Percentiles rank a stretch among this genome's conserved stretches.
Conservation (phyloP, 2,888 invertebrate genomes). For the Tenodera sinensis region DNA sequence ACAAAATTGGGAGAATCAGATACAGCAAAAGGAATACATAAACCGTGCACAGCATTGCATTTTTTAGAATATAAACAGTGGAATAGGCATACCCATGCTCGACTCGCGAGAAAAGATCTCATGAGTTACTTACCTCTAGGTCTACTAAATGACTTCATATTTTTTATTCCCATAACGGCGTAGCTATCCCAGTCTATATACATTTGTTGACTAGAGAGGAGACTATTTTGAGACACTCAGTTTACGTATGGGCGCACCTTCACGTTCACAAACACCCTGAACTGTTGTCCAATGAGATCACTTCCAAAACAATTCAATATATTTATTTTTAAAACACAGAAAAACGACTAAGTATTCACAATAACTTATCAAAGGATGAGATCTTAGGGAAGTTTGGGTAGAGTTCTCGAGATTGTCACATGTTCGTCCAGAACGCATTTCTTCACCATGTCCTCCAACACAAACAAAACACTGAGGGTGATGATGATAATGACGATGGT, state of each 20-base stretch:
- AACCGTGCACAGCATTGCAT: no score
- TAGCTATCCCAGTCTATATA: slow-evolving; percentile 33
- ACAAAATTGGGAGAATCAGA: no score
- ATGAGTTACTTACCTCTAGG: slow-evolving; percentile 63
- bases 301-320: background rate
- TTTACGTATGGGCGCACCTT: background rate
- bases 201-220: slow-evolving; percentile 20
- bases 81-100: no score
- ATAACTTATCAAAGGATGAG: background rate
- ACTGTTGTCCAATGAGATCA: background rate
- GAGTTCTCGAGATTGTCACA: background rate
- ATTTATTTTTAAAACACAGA: background rate
- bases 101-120: no score
- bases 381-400: background rate
- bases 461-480: background rate
- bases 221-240: background rate
- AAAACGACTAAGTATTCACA: background rate
- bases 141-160: slow-evolving; percentile 83
- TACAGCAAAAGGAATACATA: no score
- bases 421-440: background rate
- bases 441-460: background rate
- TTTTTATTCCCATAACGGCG: slow-evolving; percentile 82
- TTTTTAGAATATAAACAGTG: no score
- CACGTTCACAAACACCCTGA: no score
- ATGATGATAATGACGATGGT: background rate